Evolutionary conservation across 1,140 invertebrate species (phyloP).

Genomic region (Spodoptera frugiperda): DNA sequence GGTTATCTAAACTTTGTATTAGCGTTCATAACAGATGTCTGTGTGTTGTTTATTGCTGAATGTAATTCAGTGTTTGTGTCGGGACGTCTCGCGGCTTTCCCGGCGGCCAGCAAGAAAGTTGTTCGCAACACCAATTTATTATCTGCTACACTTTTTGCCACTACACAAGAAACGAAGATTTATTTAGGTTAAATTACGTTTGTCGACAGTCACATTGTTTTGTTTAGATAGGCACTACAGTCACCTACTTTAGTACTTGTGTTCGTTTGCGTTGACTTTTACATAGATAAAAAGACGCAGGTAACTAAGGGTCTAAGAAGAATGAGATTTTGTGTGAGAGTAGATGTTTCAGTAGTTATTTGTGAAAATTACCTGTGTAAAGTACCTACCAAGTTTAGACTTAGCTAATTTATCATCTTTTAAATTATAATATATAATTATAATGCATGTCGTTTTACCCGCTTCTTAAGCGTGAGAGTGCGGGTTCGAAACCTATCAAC

Average conservation of each 20-base stretch:
- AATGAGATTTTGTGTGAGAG: too few relatives aligned
- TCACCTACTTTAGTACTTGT: background rate
- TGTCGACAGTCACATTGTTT: slow-evolving; percentile 9
- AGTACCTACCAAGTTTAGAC: too few relatives aligned
- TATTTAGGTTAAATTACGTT: slow-evolving; percentile 36
- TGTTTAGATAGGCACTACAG: slow-evolving; percentile 3
- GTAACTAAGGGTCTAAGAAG: too few relatives aligned
- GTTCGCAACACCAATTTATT: slow-evolving; percentile 36
- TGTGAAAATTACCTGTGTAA: too few relatives aligned
- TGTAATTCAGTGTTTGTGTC: slow-evolving; percentile 20
- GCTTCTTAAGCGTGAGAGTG: too few relatives aligned
- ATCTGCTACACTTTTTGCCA: slow-evolving; percentile 37
- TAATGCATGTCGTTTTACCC: too few relatives aligned
- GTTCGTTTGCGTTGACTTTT: background rate
- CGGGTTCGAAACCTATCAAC: too few relatives aligned
- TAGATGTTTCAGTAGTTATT: too few relatives aligned
- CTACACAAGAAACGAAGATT: slow-evolving; percentile 27
- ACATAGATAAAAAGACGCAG: too few relatives aligned
- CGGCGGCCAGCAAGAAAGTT: slow-evolving; percentile 19
- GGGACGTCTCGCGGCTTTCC: slow-evolving; percentile 8
- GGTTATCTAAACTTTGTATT: background rate
- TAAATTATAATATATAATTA: too few relatives aligned
- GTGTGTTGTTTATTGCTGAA: slow-evolving; percentile 1
- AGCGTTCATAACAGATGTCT: background rate
- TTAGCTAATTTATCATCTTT: too few relatives aligned